These are phyloP conservation scores for Coronaproctus castanopsis DNA, from an alignment of 2,888 invertebrate genomes.

Conservation along the genomic window DNA sequence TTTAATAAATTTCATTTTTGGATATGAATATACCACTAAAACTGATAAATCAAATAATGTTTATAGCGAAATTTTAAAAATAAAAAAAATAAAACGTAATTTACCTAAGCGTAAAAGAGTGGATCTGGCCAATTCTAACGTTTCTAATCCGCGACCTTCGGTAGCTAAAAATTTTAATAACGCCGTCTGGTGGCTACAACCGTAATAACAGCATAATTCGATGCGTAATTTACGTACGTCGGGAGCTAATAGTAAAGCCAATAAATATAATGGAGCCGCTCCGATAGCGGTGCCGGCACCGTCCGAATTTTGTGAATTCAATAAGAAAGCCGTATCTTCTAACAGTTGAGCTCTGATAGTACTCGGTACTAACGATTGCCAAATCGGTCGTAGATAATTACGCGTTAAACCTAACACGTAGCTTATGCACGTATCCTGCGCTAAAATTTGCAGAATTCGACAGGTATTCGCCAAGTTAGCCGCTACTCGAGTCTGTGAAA, in stretches of 20 bases:
- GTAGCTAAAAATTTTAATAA: constrained; percentile 26
- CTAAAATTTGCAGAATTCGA: constrained; percentile 26
- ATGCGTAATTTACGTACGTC: constrained; percentile 27
- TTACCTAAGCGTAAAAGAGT: constrained; percentile 25
- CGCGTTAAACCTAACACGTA: constrained; percentile 26
- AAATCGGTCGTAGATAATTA: constrained; percentile 26
- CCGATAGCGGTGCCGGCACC: constrained; percentile 26
- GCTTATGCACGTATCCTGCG: constrained; percentile 26
- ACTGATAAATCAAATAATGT: too few species aligned
- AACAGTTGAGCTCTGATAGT: constrained; percentile 25
- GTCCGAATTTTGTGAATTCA: constrained; percentile 26
- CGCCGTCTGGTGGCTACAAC: constrained; percentile 29
- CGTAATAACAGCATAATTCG: constrained; percentile 30
- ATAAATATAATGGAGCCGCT: constrained; percentile 27
- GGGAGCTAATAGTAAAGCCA: constrained; percentile 26
- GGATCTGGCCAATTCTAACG: constrained; percentile 26
- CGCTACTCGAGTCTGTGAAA: constrained; percentile 27
- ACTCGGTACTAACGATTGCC: constrained; percentile 26
- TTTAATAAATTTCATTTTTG: too few species aligned
- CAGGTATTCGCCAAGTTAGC: constrained; percentile 27
- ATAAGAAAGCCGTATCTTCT: constrained; percentile 26
- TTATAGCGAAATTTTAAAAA: too few species aligned
- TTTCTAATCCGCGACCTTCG: constrained; percentile 27
- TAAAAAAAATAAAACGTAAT: too few species aligned
- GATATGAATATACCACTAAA: too few species aligned